Percentiles rank a stretch among this genome's conserved stretches.
phyloP scores from a whole-genome alignment of 2,113 vertebrate genomes.

The Strix uralensis region DNA sequence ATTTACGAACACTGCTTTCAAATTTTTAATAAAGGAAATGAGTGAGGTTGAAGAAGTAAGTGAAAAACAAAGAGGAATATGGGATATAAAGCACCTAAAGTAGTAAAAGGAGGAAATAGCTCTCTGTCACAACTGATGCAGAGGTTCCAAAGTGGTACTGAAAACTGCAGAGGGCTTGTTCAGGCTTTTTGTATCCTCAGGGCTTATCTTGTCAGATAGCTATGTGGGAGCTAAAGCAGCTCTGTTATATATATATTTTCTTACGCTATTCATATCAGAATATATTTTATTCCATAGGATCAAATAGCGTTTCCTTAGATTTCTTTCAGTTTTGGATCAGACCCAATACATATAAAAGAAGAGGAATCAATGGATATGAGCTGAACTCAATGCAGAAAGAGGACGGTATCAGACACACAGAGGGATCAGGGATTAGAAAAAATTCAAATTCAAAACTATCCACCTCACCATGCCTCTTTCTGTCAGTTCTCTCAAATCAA shows the following conservation, averaged over 20 bases:
- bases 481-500: neutral
- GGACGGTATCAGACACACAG: neutral
- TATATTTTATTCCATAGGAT: neutral
- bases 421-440: neutral
- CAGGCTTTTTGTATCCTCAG: neutral
- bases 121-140: neutral
- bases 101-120: neutral
- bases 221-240: neutral
- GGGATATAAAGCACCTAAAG: neutral
- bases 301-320: neutral
- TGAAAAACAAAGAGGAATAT: neutral
- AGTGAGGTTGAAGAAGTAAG: neutral
- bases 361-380: neutral
- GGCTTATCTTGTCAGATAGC: neutral
- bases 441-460: neutral
- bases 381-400: fast-evolving
- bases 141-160: neutral
- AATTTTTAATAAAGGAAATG: neutral
- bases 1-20: neutral
- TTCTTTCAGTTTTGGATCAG: neutral
- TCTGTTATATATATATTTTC: neutral
- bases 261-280: neutral
- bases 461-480: neutral
- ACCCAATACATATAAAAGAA: neutral
- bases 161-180: neutral